Base-by-base conservation (phyloP, 1,140 invertebrate genomes). In the Lithobius niger region DNA sequence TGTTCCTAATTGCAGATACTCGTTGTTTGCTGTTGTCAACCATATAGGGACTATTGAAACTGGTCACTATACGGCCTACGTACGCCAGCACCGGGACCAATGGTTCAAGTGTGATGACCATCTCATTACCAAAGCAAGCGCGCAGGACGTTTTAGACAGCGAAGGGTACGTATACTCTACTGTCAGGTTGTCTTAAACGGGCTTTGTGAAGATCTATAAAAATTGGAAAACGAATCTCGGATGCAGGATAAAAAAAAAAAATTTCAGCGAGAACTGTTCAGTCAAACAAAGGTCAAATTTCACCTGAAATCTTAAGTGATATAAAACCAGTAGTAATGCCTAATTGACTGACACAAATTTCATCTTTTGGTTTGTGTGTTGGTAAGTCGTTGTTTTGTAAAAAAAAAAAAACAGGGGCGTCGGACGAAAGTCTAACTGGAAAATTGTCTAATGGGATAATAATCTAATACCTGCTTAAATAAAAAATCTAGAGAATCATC, bases 61-160 rank as follows among this genome's bases (percentile, higher is more conserved):
- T 21, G 95, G 95, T 0, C 95, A 99, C 74, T 98, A 97, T 66
- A 93, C 88, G 2, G 88, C 90, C 2, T 99, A 85, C 67, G 86
- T 99, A 58, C 75, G 91, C 24, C 91, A 95, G 66, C 85, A 88
- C 67, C 80, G 84, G 59, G 83, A 92, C 64, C 82, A 83, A 66
- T 98, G 95, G 95, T 97, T 89, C 66, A 90, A 94, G 67, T 98
- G 95, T 74, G 91, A 97, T 71, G 95, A 99, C 73, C 86, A 94
- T 69, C 77, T 89, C 63, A 93, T 99, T 54, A 92, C 84, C 0
- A 78, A 81, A 62, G 92, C 88, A 13, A 82, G 81, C 62, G 74
- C 93, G 22, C 79, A 85, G 57, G 88, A 97, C 62, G 94, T 98
- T 44, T 74, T 98, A 19, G 82, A 84, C 61, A 95, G 92, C 68